phyloP scores from a whole-genome alignment of 2,113 vertebrate genomes.

The Macrotis lagotis region DNA sequence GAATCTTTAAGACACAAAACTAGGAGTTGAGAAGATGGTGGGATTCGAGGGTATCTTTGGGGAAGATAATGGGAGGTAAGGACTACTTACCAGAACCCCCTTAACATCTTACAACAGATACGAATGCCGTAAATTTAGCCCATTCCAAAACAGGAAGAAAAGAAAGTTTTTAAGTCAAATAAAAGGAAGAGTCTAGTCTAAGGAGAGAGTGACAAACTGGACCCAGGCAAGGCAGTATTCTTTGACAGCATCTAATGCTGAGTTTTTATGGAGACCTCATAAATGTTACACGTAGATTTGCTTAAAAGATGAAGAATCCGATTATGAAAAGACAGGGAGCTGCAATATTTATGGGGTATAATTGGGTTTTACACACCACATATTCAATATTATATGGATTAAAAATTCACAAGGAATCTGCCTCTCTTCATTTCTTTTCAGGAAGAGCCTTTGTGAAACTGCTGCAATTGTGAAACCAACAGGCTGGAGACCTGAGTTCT shows the following conservation, averaged over 20 bases:
- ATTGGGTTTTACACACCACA: not conserved
- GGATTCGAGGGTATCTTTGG: not conserved
- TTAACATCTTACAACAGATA: not conserved
- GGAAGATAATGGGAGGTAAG: not conserved
- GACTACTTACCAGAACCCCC: not conserved
- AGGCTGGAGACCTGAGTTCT: not conserved
- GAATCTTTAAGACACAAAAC: not conserved
- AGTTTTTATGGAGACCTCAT: not conserved
- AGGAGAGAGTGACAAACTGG: not conserved
- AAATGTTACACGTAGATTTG: not conserved
- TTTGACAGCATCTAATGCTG: not conserved
- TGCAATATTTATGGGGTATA: not conserved
- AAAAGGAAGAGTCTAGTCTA: not conserved
- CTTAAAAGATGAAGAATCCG: not conserved
- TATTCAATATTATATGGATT: not conserved
- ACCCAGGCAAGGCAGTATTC: not conserved
- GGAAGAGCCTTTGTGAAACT: not conserved
- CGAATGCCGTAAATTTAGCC: not conserved
- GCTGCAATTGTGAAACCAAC: not conserved
- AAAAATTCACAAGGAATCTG: conserved; percentile 12
- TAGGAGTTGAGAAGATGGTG: not conserved
- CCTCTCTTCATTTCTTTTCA: not conserved
- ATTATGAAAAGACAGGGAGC: not conserved
- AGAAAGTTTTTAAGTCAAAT: not conserved
- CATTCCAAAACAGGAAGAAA: not conserved